A percentile compares a stretch with the other conserved stretches of the same genome.
phyloP scores from a whole-genome alignment of 2,797 vertebrate species.

The Rhadinocentrus ornatus region DNA sequence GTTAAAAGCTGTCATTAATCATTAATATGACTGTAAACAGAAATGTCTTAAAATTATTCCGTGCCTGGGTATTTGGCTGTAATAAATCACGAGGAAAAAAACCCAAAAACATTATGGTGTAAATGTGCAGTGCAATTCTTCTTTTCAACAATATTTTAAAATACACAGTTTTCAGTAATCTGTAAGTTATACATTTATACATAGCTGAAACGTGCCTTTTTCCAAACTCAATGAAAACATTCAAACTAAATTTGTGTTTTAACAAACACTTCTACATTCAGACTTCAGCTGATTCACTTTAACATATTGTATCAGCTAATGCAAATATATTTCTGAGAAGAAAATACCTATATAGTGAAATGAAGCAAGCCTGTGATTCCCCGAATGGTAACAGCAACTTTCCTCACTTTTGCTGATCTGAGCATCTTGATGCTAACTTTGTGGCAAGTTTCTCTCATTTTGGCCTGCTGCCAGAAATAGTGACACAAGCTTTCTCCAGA shows the following conservation, averaged over 20 bases:
- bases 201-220: neutral
- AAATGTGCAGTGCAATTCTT: neutral
- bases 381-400: too few relatives aligned
- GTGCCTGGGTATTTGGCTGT: slow-evolving; percentile 11
- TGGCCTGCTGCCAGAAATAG: too few relatives aligned
- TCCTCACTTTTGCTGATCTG: too few relatives aligned
- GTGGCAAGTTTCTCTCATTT: too few relatives aligned
- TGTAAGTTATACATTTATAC: neutral
- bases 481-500: too few relatives aligned
- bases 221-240: neutral
- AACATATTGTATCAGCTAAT: too few relatives aligned
- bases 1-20: slow-evolving; percentile 38
- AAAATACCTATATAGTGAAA: too few relatives aligned
- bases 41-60: slow-evolving; percentile 33
- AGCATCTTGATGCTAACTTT: too few relatives aligned
- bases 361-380: too few relatives aligned
- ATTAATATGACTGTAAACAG: slow-evolving; percentile 32
- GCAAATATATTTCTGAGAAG: too few relatives aligned
- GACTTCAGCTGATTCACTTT: too few relatives aligned
- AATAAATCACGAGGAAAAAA: slow-evolving; percentile 9
- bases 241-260: neutral
- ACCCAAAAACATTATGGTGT: neutral
- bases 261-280: neutral
- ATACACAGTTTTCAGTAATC: neutral
- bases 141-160: neutral